Base-by-base conservation (phyloP, 2,113 vertebrate genomes). In the Actenoides hombroni region DNA sequence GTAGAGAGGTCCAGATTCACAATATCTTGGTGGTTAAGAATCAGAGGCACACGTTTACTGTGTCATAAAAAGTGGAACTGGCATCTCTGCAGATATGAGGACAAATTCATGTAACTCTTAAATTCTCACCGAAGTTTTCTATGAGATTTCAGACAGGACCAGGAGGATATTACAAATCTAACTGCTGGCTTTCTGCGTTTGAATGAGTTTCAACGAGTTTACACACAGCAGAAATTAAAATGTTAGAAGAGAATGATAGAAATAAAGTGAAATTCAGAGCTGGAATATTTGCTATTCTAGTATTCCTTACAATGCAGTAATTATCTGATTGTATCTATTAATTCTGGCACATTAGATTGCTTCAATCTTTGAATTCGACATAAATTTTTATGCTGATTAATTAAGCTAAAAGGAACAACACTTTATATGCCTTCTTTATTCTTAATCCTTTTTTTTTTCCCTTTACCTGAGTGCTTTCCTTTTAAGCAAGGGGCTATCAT, bases 251-350 rank as follows among this genome's bases (percentile, higher is more conserved):
- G 76, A 91, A 60, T 12, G 33, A n/a, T 21, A 74, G 68, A 53
- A 95, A 83, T 57, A 33, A 94, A 91, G 76, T 51, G 39, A 92
- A 88, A 75, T 83, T 83, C 56, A n/a, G 79, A 90, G 53, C 56
- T 73, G 69, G 85, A 86, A 65, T 90, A 61, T 63, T 81, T 94
- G 57, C 83, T 79, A 69, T 68, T 79, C 71, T 92, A 88, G 74
- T 92, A 88, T 93, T 94, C 53, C 71, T 86, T 94, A 92, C 54
- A 82, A 86, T 69, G 56, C 60, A 85, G 48, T 68, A 91, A 91
- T 97, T 91, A 93, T 89, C 88, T 96, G 81, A 92, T 94, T 95
- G 76, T 91, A 88, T 96, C 86, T 90, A 88, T 73, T 94, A 94
- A 96, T 95, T 94, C 82, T 82, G 83, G 85, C 83, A 87, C 86